A percentile compares a stretch with the other conserved stretches of the same genome.
Evolutionary conservation across 2,888 invertebrate species (phyloP).

Genomic region (Ormia ochracea): DNA sequence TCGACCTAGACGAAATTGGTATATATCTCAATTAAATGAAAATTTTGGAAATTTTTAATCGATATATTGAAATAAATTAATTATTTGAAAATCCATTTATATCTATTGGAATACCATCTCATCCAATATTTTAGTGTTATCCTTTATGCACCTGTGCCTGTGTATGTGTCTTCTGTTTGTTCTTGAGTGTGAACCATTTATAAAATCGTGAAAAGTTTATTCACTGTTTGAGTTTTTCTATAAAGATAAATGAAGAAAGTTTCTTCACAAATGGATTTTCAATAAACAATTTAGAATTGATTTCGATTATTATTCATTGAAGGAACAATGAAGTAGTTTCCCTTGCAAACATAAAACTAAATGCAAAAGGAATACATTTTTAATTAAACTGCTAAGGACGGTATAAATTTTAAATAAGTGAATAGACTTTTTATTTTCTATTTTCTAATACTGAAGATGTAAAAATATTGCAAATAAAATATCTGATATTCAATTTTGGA

Average conservation of each 20-base stretch:
- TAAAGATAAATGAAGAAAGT: constrained; percentile 37
- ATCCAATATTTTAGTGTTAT: background rate
- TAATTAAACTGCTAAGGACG: background rate
- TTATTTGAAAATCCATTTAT: background rate
- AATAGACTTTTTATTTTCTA: background rate
- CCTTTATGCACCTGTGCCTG: background rate
- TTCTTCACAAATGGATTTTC: constrained; percentile 17
- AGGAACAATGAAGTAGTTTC: background rate
- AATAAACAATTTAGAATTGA: constrained; percentile 16
- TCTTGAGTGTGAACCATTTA: constrained; percentile 40
- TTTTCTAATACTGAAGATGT: too few species aligned
- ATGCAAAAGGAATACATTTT: background rate
- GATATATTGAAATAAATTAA: too few species aligned
- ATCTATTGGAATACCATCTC: background rate
- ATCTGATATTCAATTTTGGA: too few species aligned
- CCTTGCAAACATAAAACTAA: background rate
- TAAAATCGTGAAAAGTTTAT: constrained; percentile 29
- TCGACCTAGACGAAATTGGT: too few species aligned
- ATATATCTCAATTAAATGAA: too few species aligned
- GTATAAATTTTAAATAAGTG: background rate
- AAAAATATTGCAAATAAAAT: too few species aligned
- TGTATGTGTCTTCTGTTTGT: background rate
- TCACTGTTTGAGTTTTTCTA: background rate
- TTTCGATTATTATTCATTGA: constrained; percentile 12
- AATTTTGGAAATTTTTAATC: too few species aligned